phyloP scores from a whole-genome alignment of 2,797 vertebrate species.

The Setipinna tenuifilis region DNA sequence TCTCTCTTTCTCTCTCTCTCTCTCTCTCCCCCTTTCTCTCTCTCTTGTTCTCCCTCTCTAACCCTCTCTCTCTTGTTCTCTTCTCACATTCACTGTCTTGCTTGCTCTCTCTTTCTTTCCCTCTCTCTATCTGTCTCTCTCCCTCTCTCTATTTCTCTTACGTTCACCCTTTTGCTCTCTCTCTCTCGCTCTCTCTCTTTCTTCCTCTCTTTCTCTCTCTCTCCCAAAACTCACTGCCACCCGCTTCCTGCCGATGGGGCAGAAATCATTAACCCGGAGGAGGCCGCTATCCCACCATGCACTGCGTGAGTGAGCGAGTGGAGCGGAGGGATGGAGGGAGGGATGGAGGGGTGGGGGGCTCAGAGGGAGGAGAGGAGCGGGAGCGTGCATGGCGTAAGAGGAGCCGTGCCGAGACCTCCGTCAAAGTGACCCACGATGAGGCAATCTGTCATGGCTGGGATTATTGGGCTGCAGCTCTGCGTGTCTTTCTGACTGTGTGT shows the following conservation, averaged over 20 bases:
- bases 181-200: too few relatives aligned
- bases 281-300: conserved; percentile 49
- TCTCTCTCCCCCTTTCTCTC: conserved; percentile 26
- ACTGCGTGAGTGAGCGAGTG: conserved; percentile 30
- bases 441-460: conserved; percentile 83
- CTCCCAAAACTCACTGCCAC: conserved; percentile 45
- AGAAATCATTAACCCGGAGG: conserved; percentile 57
- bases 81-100: too few relatives aligned
- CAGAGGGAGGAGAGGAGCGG: conserved; percentile 15
- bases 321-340: conserved; percentile 37
- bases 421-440: conserved; percentile 79
- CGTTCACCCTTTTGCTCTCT: too few relatives aligned
- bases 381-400: not conserved
- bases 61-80: not conserved
- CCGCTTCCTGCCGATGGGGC: conserved; percentile 54
- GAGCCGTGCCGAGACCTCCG: conserved; percentile 47
- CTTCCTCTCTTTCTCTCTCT: not conserved
- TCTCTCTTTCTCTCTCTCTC: not conserved
- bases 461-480: conserved; percentile 75
- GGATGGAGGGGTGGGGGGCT: conserved; percentile 33
- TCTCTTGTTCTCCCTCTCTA: not conserved
- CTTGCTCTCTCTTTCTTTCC: too few relatives aligned
- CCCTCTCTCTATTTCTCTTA: too few relatives aligned
- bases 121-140: too few relatives aligned
- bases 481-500: conserved; percentile 62